These are phyloP conservation scores for Cetoscarus ocellatus DNA, from an alignment of 2,797 vertebrate species.

Conservation along the genomic window DNA sequence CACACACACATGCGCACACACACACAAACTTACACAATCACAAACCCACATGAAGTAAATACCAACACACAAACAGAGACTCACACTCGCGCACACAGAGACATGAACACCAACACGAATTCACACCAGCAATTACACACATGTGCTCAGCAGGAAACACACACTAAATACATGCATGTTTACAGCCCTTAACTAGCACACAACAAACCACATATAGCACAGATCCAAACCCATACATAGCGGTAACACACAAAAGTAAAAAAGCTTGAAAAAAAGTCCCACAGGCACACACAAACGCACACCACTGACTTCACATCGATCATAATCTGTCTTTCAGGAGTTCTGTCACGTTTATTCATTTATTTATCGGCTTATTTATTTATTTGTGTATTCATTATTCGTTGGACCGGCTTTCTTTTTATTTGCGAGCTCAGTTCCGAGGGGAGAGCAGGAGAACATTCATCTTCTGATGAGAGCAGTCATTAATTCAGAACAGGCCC, in stretches of 20 bases:
- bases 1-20: conserved; percentile 31
- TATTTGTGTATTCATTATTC: conserved; percentile 77
- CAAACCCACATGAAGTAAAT: conserved; percentile 61
- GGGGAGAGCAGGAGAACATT: conserved; percentile 72
- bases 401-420: conserved; percentile 76
- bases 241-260: conserved; percentile 26
- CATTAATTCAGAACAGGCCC: conserved; percentile 83
- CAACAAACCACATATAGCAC: conserved; percentile 36
- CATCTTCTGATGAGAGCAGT: conserved; percentile 80
- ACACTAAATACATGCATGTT: conserved; percentile 52
- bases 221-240: conserved; percentile 19
- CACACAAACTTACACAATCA: conserved; percentile 45
- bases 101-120: conserved; percentile 4
- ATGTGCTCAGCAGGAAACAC: conserved; percentile 35
- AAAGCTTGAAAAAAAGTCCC: conserved; percentile 19
- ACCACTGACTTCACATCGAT: conserved; percentile 50
- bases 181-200: conserved; percentile 44
- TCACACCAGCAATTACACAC: conserved; percentile 4
- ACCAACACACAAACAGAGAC: conserved; percentile 40
- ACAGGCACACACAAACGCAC: conserved; percentile 11
- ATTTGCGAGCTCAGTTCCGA: conserved; percentile 69
- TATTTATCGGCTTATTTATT: conserved; percentile 77
- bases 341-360: conserved; percentile 69
- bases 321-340: conserved; percentile 65
- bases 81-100: neutral